Conservation (phyloP, 1,140 invertebrate species). For the Spodoptera frugiperda region DNA sequence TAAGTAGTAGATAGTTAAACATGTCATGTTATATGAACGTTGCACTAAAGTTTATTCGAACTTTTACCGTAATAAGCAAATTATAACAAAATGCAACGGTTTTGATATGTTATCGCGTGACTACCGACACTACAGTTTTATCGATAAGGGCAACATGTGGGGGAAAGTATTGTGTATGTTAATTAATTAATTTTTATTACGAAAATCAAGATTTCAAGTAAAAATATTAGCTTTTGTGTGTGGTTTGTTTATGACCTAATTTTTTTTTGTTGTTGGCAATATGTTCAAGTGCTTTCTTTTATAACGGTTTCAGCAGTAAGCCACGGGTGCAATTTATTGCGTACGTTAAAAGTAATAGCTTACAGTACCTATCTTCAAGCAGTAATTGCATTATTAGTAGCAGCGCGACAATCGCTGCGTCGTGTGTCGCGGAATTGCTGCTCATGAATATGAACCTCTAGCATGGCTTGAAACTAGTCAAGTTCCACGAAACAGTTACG, state of each 20-base stretch:
- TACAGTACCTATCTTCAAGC: too few species aligned
- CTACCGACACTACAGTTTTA: neutral
- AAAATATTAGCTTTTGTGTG: neutral
- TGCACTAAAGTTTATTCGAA: neutral
- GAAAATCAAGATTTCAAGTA: neutral
- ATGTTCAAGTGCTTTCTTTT: neutral
- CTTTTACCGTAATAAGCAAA: neutral
- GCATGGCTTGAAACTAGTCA: too few species aligned
- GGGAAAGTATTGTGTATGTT: conserved; percentile 7
- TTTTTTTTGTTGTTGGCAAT: neutral
- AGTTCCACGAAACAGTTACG: too few species aligned
- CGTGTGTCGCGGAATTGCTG: too few species aligned
- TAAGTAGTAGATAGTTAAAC: too few species aligned
- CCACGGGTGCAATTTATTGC: too few species aligned
- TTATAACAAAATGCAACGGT: conserved; percentile 16
- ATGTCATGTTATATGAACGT: neutral
- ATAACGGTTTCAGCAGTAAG: too few species aligned
- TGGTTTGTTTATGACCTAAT: neutral
- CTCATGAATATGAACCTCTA: too few species aligned
- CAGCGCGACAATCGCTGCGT: too few species aligned
- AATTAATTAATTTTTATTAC: conserved; percentile 18
- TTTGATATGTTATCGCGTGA: conserved; percentile 36
- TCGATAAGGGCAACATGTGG: conserved; percentile 15
- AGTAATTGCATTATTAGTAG: too few species aligned
- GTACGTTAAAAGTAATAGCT: too few species aligned